These are phyloP conservation scores for Lysandra coridon DNA, from an alignment of 2,888 invertebrate genomes.

Conservation along the genomic window DNA sequence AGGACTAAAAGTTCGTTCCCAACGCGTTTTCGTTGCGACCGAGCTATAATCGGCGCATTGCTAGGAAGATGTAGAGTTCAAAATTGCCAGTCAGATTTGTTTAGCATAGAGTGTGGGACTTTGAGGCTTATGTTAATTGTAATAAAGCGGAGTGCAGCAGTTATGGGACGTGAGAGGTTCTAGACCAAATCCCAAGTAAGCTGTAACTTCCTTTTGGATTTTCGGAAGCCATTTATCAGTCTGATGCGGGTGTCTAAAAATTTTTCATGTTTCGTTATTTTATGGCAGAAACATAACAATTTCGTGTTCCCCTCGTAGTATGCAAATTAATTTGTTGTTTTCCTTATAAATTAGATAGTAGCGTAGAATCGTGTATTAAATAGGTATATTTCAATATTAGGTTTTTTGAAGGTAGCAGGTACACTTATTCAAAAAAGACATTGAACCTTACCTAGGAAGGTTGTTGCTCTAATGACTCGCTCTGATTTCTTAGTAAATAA, in stretches of 20 bases:
- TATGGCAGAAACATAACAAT: conserved; percentile 66
- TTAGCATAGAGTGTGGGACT: conserved; percentile 77
- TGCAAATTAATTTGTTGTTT: conserved; percentile 24
- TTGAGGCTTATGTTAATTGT: conserved; percentile 81
- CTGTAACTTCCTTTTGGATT: conserved; percentile 82
- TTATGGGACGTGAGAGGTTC: conserved; percentile 81
- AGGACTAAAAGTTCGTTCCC: conserved; percentile 60
- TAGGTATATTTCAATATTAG: neutral
- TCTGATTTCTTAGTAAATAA: neutral
- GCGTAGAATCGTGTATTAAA: neutral
- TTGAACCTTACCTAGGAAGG: no score
- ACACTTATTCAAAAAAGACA: no score
- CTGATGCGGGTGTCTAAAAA: conserved; percentile 80
- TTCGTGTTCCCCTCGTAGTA: conserved; percentile 35
- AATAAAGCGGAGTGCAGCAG: conserved; percentile 81
- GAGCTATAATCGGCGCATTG: conserved; percentile 78
- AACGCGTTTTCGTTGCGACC: conserved; percentile 75
- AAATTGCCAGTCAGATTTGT: conserved; percentile 70
- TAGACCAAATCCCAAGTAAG: conserved; percentile 82
- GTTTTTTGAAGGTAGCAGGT: no score
- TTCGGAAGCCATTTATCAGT: conserved; percentile 82
- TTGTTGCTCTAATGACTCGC: neutral
- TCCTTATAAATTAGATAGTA: neutral
- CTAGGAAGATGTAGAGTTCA: conserved; percentile 75
- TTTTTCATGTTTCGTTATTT: conserved; percentile 82